Evolutionary conservation across 2,888 invertebrate species (phyloP), one percentile per base, ranked within the genome.

Genomic region (Linnaemya vulpina): DNA sequence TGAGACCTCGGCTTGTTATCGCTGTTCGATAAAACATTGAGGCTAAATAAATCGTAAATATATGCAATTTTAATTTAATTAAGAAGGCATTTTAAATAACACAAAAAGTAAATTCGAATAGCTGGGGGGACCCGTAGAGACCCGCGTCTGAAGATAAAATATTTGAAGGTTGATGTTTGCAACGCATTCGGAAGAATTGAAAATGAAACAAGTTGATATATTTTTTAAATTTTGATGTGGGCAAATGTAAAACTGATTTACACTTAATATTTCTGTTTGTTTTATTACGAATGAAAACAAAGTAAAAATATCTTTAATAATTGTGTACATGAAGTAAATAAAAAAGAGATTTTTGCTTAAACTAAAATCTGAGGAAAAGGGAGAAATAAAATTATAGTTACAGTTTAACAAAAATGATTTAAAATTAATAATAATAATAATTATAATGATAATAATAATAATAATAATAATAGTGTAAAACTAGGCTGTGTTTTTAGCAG

Each of bases 241-340:
- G 22, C 76, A 75, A 79, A 79, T 63, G 68, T 79, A 65, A 68
- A 62, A 62, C 51, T 76, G 73, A 80, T 84, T 84, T 80, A 75
- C 79, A 70, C 60, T 65, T 62, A 79, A 75, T 76, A 60, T n/a
- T 49, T 65, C 11, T 71, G 38, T 70, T 53, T 75, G 20, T 67
- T 71, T 79, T 80, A 62, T 80, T 79, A 49, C 25, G 30, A 74
- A 67, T 67, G 74, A 20, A 73, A 80, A 80, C 73, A 71, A 84
- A 71, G 67, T 67, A 65, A 65, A 77, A 49, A 74, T 65, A 68
- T 67, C 51, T 82, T 51, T 51, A 25, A 25, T 46, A 67, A 35
- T n/a, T 20, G 17, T 74, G 17, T 40, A 40, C 11, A 73, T 51
- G 17, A 10, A 51, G 40, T 40, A 40, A 40, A 40, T 40, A 40